A percentile compares a stretch with the other conserved stretches of the same genome.
These are phyloP conservation scores for Ceyx cyanopectus DNA, from an alignment of 2,113 vertebrate species.

Conservation along the genomic window DNA sequence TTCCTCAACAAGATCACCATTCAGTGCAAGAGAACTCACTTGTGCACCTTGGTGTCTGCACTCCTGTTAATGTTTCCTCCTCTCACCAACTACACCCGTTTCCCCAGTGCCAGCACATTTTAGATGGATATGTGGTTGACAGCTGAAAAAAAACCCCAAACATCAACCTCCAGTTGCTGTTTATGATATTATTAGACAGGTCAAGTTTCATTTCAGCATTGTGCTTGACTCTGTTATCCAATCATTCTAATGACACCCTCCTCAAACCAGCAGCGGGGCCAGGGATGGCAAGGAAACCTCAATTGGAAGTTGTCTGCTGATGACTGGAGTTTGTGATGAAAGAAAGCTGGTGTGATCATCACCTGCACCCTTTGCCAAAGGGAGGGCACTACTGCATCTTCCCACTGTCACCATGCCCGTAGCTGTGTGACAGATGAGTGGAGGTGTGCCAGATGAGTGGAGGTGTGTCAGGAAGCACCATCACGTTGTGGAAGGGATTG, in stretches of 20 bases:
- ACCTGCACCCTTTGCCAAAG: background rate
- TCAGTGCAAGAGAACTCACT: background rate
- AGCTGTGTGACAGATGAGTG: background rate
- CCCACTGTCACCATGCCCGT: background rate
- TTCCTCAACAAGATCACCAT: background rate
- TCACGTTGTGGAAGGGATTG: rapidly evolving
- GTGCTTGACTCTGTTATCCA: constrained; percentile 38
- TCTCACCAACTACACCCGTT: background rate
- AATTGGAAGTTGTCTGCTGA: constrained; percentile 55
- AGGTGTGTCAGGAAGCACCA: background rate
- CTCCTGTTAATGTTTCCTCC: background rate
- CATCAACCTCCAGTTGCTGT: background rate
- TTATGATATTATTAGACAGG: constrained; percentile 7
- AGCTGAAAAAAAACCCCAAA: background rate
- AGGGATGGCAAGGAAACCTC: constrained; percentile 45
- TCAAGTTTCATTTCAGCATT: constrained; percentile 36
- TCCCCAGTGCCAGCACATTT: background rate
- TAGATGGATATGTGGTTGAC: background rate
- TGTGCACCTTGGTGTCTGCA: background rate
- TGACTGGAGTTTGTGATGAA: constrained; percentile 50
- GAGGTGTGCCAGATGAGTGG: background rate
- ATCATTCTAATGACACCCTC: constrained; percentile 58
- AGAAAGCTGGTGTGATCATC: background rate
- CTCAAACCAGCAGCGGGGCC: constrained; percentile 13
- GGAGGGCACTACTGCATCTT: background rate